These are phyloP conservation scores for Heliothis virescens DNA, from an alignment of 1,140 invertebrate genomes.

Conservation along the genomic window DNA sequence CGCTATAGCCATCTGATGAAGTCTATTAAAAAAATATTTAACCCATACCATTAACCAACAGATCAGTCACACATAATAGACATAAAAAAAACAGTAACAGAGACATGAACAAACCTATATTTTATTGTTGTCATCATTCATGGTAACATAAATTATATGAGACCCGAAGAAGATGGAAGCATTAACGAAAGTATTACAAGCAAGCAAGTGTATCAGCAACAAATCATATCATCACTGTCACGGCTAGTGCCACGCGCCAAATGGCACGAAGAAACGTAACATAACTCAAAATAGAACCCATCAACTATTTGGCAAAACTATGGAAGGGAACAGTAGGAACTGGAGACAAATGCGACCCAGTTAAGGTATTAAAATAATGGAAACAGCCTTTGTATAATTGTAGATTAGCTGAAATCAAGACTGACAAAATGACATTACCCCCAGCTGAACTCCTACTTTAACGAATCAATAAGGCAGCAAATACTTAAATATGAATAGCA, in stretches of 20 bases:
- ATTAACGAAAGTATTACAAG: background rate
- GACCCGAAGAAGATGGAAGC: background rate
- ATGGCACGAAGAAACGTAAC: conserved; percentile 12
- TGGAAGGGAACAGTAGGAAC: too few species aligned
- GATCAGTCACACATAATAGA: too few species aligned
- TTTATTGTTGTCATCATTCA: too few species aligned
- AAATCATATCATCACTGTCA: conserved; percentile 28
- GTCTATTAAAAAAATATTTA: too few species aligned
- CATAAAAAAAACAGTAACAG: background rate
- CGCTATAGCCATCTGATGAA: too few species aligned
- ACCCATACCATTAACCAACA: too few species aligned
- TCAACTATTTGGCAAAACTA: conserved; percentile 11
- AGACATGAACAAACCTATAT: background rate
- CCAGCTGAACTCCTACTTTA: too few species aligned
- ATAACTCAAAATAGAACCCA: conserved; percentile 7
- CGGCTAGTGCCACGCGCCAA: conserved; percentile 21
- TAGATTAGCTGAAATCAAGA: too few species aligned
- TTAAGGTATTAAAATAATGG: too few species aligned
- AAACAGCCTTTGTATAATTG: too few species aligned
- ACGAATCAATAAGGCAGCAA: background rate
- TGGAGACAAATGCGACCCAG: too few species aligned
- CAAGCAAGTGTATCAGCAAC: background rate
- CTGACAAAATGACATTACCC: too few species aligned
- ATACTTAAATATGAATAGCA: background rate
- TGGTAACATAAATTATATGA: background rate